phyloP scores from a whole-genome alignment of 1,140 invertebrate genomes.

The Drosophila miranda region DNA sequence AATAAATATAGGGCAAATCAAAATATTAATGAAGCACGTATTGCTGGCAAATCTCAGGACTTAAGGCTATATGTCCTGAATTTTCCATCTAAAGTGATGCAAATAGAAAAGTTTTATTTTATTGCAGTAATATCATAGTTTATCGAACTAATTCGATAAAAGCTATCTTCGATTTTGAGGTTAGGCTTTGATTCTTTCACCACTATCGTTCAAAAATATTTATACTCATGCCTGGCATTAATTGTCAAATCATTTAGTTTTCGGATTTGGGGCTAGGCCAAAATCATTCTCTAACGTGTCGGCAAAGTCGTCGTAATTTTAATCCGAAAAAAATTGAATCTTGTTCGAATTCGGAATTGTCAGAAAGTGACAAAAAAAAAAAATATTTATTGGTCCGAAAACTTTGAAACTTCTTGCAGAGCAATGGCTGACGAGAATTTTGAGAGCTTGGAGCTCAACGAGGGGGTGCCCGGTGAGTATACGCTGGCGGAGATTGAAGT shows the following conservation, averaged over 20 bases:
- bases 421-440: slow-evolving; percentile 12
- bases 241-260: slow-evolving; percentile 19
- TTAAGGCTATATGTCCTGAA: too few species aligned
- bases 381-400: not conserved
- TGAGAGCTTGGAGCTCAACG: not conserved
- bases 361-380: not conserved
- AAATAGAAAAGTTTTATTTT: too few species aligned
- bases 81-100: too few species aligned
- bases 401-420: not conserved
- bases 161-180: too few species aligned
- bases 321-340: not conserved
- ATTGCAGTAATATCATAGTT: too few species aligned
- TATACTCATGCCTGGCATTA: slow-evolving; percentile 9
- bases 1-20: too few species aligned
- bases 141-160: too few species aligned
- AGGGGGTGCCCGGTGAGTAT: slow-evolving; percentile 26
- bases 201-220: not conserved
- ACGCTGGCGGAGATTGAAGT: slow-evolving; percentile 59
- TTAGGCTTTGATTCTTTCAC: not conserved
- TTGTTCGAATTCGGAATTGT: not conserved
- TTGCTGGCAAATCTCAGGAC: too few species aligned
- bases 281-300: slow-evolving; percentile 17
- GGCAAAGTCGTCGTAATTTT: slow-evolving; percentile 3
- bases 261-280: not conserved
- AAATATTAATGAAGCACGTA: too few species aligned